These are phyloP conservation scores for Nemoura dubitans DNA, from an alignment of 2,888 invertebrate species.

Conservation along the genomic window DNA sequence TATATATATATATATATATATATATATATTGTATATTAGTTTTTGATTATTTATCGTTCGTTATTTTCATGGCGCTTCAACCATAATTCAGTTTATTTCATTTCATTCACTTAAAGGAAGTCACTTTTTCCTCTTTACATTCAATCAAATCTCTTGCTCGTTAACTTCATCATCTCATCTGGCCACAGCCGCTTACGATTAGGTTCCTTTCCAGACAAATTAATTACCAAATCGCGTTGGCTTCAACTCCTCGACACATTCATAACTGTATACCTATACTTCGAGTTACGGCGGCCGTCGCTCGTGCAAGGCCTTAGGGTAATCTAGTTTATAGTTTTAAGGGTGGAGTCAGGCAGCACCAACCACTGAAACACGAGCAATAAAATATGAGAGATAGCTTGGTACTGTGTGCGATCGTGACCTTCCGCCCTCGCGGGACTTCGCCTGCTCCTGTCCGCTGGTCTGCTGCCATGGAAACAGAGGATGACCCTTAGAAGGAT, in stretches of 20 bases:
- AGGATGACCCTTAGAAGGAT: neutral
- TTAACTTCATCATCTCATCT: neutral
- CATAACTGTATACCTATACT: neutral
- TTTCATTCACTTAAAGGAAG: neutral
- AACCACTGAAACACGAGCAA: neutral
- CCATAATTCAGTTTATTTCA: neutral
- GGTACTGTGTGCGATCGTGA: neutral
- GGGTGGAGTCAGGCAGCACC: neutral
- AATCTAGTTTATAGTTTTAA: constrained; percentile 12
- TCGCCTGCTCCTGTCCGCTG: neutral
- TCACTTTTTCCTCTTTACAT: neutral
- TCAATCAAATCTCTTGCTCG: neutral
- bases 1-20: no score
- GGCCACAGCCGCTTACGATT: neutral
- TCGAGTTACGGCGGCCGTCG: neutral
- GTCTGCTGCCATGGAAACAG: neutral
- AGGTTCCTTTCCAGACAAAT: neutral
- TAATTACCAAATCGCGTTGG: neutral
- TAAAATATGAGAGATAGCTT: neutral
- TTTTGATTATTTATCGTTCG: no score
- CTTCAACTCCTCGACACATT: neutral
- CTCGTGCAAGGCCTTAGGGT: neutral
- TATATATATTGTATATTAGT: no score
- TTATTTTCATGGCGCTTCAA: neutral
- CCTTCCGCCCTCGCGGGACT: neutral